Percentiles rank a stretch among this genome's conserved stretches.
phyloP scores from a whole-genome alignment of 2,797 vertebrate species.

The Lithobates pipiens region DNA sequence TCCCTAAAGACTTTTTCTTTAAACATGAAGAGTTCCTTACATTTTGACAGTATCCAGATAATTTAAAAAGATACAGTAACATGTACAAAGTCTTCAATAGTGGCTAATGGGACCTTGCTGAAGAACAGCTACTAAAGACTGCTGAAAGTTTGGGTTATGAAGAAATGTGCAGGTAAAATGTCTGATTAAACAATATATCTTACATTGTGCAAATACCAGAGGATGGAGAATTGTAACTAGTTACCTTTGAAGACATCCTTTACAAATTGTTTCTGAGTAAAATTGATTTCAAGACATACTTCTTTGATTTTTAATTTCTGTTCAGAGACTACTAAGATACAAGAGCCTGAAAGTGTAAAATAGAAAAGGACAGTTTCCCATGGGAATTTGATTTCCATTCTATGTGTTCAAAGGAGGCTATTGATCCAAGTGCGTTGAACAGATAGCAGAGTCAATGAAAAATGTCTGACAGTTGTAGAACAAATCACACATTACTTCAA shows the following conservation, averaged over 20 bases:
- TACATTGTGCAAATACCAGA: conserved; percentile 26
- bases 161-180: conserved; percentile 23
- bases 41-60: background rate
- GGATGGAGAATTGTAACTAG: conserved; percentile 14
- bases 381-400: conserved; percentile 53
- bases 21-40: background rate
- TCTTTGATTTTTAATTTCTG: conserved; percentile 59
- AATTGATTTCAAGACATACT: conserved; percentile 51
- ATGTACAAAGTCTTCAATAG: background rate
- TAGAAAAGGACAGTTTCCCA: conserved; percentile 55
- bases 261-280: conserved; percentile 56
- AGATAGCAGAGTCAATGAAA: conserved; percentile 51
- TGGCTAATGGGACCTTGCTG: conserved; percentile 11
- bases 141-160: conserved; percentile 22
- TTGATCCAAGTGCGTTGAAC: conserved; percentile 52
- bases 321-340: conserved; percentile 39
- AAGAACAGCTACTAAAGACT: background rate
- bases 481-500: conserved; percentile 43
- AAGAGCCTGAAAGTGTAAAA: conserved; percentile 43
- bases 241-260: conserved; percentile 55
- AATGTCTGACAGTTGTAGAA: conserved; percentile 52
- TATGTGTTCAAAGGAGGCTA: conserved; percentile 51
- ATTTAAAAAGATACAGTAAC: background rate
- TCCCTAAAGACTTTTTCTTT: background rate
- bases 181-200: conserved; percentile 36